These are phyloP conservation scores for Myopa testacea DNA, from an alignment of 2,888 invertebrate species.

Conservation along the genomic window DNA sequence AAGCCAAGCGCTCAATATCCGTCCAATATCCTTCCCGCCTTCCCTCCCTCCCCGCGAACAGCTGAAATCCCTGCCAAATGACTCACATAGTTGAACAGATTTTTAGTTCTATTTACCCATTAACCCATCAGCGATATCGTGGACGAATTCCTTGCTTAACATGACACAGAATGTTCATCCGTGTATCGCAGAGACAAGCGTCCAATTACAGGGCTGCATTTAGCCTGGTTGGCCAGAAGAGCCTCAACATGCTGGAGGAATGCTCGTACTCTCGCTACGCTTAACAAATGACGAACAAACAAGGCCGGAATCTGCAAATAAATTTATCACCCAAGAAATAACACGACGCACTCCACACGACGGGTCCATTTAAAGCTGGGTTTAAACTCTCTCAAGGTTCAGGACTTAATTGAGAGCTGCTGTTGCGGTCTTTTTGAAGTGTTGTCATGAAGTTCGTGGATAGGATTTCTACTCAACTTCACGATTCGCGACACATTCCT, in stretches of 20 bases:
- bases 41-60: background rate
- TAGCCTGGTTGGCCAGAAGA: conserved; percentile 43
- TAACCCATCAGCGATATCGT: conserved; percentile 13
- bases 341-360: too few relatives aligned
- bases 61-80: conserved; percentile 6
- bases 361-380: too few relatives aligned
- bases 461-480: too few relatives aligned
- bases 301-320: conserved; percentile 41
- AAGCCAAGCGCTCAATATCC: background rate
- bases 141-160: background rate
- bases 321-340: too few relatives aligned
- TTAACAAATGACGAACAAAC: conserved; percentile 49
- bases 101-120: conserved; percentile 26
- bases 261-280: background rate
- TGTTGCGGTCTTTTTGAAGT: too few relatives aligned
- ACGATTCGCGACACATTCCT: too few relatives aligned
- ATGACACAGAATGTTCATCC: conserved; percentile 2
- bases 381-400: too few relatives aligned
- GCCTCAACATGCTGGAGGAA: background rate
- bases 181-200: conserved; percentile 44
- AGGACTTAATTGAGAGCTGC: too few relatives aligned
- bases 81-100: conserved; percentile 32
- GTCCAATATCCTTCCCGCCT: background rate
- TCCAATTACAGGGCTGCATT: conserved; percentile 52
- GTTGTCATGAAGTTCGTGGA: too few relatives aligned